Evolutionary conservation across 2,888 invertebrate genomes (phyloP).

Genomic region (Volucella inflata): DNA sequence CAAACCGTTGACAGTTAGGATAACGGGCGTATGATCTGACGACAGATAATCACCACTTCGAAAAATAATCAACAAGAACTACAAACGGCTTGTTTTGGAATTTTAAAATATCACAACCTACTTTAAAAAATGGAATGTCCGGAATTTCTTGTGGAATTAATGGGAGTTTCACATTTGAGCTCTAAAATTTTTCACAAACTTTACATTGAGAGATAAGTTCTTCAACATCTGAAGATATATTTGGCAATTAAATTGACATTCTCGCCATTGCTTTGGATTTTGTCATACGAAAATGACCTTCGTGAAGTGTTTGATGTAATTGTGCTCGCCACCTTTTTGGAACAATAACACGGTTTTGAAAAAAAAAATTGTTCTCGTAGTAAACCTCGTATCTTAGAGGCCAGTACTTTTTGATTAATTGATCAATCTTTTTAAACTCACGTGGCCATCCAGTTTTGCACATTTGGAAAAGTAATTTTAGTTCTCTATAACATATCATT

Average conservation of each 20-base stretch:
- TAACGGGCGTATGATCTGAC: too few species aligned
- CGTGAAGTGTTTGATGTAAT: slow-evolving; percentile 21
- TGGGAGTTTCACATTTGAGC: background rate
- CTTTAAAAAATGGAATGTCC: slow-evolving; percentile 11
- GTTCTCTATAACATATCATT: background rate
- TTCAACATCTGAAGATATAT: slow-evolving; percentile 50
- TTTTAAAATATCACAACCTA: slow-evolving; percentile 16
- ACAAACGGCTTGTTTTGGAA: slow-evolving; percentile 10
- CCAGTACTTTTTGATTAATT: slow-evolving; percentile 30
- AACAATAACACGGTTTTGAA: slow-evolving; percentile 47
- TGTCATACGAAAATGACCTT: slow-evolving; percentile 45
- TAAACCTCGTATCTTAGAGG: slow-evolving; percentile 38
- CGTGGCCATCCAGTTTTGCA: slow-evolving; percentile 58
- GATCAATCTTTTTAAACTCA: slow-evolving; percentile 2
- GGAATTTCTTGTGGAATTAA: slow-evolving; percentile 18
- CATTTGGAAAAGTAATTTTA: slow-evolving; percentile 1
- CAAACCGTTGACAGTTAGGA: too few species aligned
- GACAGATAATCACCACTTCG: too few species aligned
- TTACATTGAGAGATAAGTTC: slow-evolving; percentile 16
- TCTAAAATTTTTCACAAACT: slow-evolving; percentile 24
- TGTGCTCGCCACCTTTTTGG: slow-evolving; percentile 16
- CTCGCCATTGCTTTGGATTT: slow-evolving; percentile 44
- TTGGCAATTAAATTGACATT: slow-evolving; percentile 54
- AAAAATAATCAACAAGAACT: slow-evolving; percentile 34
- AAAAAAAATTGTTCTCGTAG: slow-evolving; percentile 35